phyloP scores from a whole-genome alignment of 2,888 invertebrate genomes.

The Zootermopsis nevadensis region DNA sequence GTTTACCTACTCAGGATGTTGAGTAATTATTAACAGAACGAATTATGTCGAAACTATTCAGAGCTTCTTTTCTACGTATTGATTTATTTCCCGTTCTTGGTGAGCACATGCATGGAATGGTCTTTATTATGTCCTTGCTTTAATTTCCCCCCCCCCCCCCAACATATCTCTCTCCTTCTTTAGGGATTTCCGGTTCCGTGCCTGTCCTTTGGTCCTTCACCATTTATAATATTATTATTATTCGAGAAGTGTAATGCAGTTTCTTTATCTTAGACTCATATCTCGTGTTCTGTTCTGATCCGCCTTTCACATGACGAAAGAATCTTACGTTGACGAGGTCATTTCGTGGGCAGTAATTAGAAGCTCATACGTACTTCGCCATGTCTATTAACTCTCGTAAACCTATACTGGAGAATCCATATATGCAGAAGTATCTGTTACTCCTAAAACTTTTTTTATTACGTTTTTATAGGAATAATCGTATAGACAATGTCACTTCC shows the following conservation, averaged over 20 bases:
- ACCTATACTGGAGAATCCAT: background rate
- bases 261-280: background rate
- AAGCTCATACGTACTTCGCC: constrained; percentile 22
- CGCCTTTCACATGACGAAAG: constrained; percentile 3
- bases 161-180: background rate
- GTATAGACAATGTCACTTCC: background rate
- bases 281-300: background rate
- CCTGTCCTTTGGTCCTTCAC: background rate
- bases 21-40: no score
- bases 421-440: background rate
- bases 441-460: no score
- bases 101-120: background rate
- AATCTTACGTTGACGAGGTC: constrained; percentile 33
- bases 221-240: background rate
- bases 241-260: constrained; percentile 11
- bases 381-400: background rate
- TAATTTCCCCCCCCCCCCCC: no score
- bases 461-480: no score
- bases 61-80: background rate
- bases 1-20: no score
- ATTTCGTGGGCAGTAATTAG: constrained; percentile 28
- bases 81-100: background rate
- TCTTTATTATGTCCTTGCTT: background rate
- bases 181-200: constrained; percentile 5
- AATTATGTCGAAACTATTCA: background rate